Evolutionary conservation across 1,140 invertebrate species (phyloP).

Genomic region (Gonioctena quinquepunctata): DNA sequence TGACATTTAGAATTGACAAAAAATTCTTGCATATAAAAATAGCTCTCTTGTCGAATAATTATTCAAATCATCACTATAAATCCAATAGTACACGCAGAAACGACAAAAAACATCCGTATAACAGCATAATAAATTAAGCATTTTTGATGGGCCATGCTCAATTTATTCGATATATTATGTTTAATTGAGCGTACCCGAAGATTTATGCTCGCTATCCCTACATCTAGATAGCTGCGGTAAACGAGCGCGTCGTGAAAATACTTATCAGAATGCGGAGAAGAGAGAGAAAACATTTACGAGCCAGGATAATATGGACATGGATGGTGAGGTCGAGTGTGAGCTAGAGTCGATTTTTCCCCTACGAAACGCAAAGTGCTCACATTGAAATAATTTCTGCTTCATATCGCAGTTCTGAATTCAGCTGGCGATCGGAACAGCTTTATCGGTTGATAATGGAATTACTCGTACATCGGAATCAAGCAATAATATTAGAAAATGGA

Average conservation of each 20-base stretch:
- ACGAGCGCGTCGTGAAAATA: conserved; percentile 1
- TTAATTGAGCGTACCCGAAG: conserved; percentile 51
- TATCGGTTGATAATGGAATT: no score
- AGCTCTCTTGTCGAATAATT: background rate
- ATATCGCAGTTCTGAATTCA: no score
- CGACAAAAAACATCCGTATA: conserved; percentile 30
- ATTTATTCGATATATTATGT: conserved; percentile 48
- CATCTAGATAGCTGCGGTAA: background rate
- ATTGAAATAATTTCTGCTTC: no score
- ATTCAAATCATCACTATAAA: conserved; percentile 31
- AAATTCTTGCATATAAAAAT: background rate
- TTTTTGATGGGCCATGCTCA: conserved; percentile 41
- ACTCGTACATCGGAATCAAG: no score
- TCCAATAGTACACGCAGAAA: conserved; percentile 13
- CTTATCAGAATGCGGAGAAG: background rate
- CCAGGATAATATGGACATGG: background rate
- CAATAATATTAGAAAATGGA: no score
- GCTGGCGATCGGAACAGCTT: no score
- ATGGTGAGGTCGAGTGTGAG: background rate
- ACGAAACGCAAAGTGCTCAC: no score
- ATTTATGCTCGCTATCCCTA: conserved; percentile 36
- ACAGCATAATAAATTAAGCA: conserved; percentile 34
- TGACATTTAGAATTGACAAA: background rate
- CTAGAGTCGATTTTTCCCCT: no score
- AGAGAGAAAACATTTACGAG: background rate